phyloP scores from a whole-genome alignment of 1,140 invertebrate species.

The Batillaria attramentaria region DNA sequence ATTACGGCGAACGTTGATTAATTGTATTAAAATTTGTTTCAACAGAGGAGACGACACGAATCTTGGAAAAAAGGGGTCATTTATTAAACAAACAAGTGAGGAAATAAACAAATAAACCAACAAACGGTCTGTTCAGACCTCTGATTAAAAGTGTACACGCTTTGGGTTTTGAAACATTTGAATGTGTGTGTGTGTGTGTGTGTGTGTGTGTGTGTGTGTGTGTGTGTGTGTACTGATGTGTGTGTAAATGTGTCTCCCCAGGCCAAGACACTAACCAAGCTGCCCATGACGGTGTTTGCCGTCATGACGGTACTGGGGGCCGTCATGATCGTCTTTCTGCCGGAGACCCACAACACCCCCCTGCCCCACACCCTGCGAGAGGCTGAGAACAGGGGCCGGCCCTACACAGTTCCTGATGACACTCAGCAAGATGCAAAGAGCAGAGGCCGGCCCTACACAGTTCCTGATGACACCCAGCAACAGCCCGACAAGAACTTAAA shows the following conservation, averaged over 20 bases:
- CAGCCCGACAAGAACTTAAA: not conserved
- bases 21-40: no score
- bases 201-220: no score
- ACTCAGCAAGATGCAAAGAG: not conserved
- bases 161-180: not conserved
- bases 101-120: no score
- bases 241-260: no score
- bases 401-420: not conserved
- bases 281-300: constrained; percentile 58
- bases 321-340: constrained; percentile 52
- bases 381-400: constrained; percentile 41
- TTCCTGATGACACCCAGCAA: no score
- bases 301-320: constrained; percentile 53
- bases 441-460: not conserved
- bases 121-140: no score
- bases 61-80: no score
- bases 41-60: no score
- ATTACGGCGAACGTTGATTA: no score
- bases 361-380: constrained; percentile 61
- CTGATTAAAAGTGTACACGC: not conserved
- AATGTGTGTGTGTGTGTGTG: no score
- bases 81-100: no score
- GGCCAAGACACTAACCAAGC: constrained; percentile 33
- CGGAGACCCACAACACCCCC: constrained; percentile 57
- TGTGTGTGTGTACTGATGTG: no score